Evolutionary conservation across 37 sponge, comb jelly and placozoan genomes (phyloP), one percentile per base, ranked within the genome.

Genomic region (Aplysina aerophoba): DNA sequence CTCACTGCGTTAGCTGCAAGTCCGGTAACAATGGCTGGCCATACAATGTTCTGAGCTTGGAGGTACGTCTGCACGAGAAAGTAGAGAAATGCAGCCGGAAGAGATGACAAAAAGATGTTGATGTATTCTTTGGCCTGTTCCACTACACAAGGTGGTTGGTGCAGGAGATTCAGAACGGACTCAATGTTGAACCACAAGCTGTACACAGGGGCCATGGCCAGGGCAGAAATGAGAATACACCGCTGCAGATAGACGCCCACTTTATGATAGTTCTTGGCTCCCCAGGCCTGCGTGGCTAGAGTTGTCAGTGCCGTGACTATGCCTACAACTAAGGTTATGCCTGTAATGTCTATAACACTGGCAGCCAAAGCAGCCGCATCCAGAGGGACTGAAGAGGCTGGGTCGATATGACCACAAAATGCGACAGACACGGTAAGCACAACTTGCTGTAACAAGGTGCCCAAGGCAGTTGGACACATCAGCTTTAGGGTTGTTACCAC

Each of bases 201-300:
- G 12, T 37, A 44, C 16, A 90, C 50, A 35, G 77, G 61, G 44
- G 83, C 37, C 59, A 77, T 36, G 31, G 81, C 77, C 0, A 85
- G 0, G 14, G 28, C 1, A 8, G 73, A 28, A 35, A 85, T 85
- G 64, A 90, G 39, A 0, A 90, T 69, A 87, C 91, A 86, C 59
- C 87, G 59, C 59, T 92, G 92, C 1, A 86, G 63, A 55, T 85
- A 33, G 15, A 83, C 30, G 22, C 92, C 92, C 1, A 92, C 87
- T 61, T 85, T 44, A 38, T 86, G 88, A 63, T 86, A 92, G 83
- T 92, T 92, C 38, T 88, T 86, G 61, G 54, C 75, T 19, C 92
- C 92, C 81, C 64, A 92, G 33, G 73, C 73, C 89, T 92, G 39
- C 4, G 53, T 14, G 41, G 25, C 34, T 65, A 89, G 73, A 8